Conservation (phyloP, 2,113 vertebrate genomes). For the Eulemur rufifrons region DNA sequence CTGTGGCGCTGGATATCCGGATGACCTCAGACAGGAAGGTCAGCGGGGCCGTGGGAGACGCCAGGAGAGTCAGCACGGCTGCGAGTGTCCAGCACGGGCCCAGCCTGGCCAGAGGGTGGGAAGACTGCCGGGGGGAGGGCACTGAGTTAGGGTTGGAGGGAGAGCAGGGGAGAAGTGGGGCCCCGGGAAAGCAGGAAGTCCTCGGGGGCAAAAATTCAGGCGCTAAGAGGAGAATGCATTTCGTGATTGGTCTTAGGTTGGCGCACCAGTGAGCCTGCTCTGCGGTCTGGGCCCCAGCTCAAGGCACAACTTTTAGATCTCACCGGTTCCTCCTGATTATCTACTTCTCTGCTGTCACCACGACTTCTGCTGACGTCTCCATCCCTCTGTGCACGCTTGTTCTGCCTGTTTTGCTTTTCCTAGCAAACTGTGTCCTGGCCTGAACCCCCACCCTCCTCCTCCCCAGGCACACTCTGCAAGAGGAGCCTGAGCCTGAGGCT, state of each 20-base stretch:
- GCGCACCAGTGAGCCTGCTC: too few relatives aligned
- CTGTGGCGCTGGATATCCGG: accelerated
- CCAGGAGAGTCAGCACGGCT: not conserved
- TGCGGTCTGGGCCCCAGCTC: too few relatives aligned
- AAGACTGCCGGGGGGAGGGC: not conserved
- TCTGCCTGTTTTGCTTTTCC: not conserved
- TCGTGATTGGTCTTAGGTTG: not conserved
- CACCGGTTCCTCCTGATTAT: accelerated
- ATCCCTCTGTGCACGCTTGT: not conserved
- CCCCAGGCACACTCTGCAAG: too few relatives aligned
- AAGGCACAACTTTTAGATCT: accelerated
- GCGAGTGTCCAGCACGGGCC: not conserved
- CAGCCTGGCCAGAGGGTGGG: too few relatives aligned
- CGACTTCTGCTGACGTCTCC: not conserved
- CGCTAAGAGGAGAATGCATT: accelerated
- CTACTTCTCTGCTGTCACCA: accelerated
- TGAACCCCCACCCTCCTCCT: accelerated
- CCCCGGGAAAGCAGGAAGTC: not conserved
- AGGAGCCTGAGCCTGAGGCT: not conserved
- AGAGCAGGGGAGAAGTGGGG: not conserved
- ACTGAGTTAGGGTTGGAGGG: accelerated
- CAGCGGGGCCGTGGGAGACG: not conserved
- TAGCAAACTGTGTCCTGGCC: not conserved
- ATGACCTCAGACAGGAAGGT: too few relatives aligned
- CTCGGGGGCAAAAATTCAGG: not conserved